Evolutionary conservation across 2,888 invertebrate genomes (phyloP).

Genomic region (Masnerella sp.): DNA sequence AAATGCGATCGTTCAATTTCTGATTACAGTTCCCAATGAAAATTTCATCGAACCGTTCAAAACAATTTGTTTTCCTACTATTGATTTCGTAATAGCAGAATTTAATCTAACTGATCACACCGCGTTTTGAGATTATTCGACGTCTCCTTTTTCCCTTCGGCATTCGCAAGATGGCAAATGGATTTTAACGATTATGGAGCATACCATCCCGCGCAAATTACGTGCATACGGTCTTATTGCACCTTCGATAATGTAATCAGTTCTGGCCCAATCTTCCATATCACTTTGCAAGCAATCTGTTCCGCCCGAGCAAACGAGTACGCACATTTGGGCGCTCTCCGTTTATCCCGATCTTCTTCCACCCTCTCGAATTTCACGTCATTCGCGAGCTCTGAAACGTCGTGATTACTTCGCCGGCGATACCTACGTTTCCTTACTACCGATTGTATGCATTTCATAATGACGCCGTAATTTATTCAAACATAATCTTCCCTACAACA

Average conservation of each 20-base stretch:
- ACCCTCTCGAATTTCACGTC: slow-evolving; percentile 45
- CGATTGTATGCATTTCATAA: slow-evolving; percentile 25
- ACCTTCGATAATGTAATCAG: slow-evolving; percentile 60
- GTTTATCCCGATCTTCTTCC: slow-evolving; percentile 33
- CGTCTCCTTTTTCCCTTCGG: slow-evolving; percentile 40
- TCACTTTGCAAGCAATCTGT: slow-evolving; percentile 57
- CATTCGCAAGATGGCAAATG: slow-evolving; percentile 42
- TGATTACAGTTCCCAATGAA: slow-evolving; percentile 23
- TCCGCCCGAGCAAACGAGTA: slow-evolving; percentile 43
- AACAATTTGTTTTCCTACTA: slow-evolving; percentile 28
- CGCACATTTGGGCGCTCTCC: slow-evolving; percentile 40
- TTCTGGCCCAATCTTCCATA: slow-evolving; percentile 59
- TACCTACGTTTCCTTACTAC: slow-evolving; percentile 12
- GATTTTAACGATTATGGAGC: slow-evolving; percentile 58
- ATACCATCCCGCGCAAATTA: slow-evolving; percentile 55
- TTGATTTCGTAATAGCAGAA: slow-evolving; percentile 29
- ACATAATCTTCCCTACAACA: background rate
- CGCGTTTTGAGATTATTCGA: slow-evolving; percentile 48
- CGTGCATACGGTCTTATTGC: slow-evolving; percentile 57
- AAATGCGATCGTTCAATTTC: slow-evolving; percentile 36
- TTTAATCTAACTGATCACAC: slow-evolving; percentile 54
- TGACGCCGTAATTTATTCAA: slow-evolving; percentile 4
- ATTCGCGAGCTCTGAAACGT: slow-evolving; percentile 44
- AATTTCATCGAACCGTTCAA: slow-evolving; percentile 13
- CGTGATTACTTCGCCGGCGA: slow-evolving; percentile 42